These are phyloP conservation scores for Colossoma macropomum DNA, from an alignment of 2,113 vertebrate genomes.

Conservation along the genomic window DNA sequence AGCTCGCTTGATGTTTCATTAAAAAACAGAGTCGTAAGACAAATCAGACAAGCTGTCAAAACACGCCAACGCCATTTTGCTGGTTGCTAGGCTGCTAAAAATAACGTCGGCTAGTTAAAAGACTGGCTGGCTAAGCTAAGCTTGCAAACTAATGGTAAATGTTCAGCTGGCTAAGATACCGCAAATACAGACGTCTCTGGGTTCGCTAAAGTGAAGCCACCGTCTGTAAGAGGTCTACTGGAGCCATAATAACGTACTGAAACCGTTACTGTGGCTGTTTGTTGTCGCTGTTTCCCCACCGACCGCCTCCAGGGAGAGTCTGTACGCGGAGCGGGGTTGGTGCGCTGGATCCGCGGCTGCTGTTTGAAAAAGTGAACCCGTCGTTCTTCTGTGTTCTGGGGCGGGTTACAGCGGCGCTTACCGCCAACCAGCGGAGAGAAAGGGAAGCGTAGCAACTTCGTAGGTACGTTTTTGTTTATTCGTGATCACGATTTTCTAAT, in stretches of 20 bases:
- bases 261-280: not conserved
- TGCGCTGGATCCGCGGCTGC: not conserved
- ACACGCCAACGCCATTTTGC: not conserved
- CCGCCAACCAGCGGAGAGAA: not conserved
- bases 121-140: not conserved
- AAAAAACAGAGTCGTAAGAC: no score
- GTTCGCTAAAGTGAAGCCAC: not conserved
- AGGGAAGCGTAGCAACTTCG: not conserved
- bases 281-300: constrained; percentile 21
- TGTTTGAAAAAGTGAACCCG: not conserved
- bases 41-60: not conserved
- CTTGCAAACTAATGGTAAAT: not conserved
- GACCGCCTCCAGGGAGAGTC: constrained; percentile 15
- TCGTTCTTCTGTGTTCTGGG: not conserved
- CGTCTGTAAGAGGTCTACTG: not conserved
- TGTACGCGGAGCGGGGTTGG: not conserved
- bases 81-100: not conserved
- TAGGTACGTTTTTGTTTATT: no score
- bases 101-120: not conserved
- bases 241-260: not conserved
- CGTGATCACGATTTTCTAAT: no score
- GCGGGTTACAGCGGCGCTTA: not conserved
- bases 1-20: no score
- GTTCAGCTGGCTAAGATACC: not conserved
- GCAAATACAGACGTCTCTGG: not conserved